Evolutionary conservation across 2,888 invertebrate genomes (phyloP).

Genomic region (Meloe dianella): DNA sequence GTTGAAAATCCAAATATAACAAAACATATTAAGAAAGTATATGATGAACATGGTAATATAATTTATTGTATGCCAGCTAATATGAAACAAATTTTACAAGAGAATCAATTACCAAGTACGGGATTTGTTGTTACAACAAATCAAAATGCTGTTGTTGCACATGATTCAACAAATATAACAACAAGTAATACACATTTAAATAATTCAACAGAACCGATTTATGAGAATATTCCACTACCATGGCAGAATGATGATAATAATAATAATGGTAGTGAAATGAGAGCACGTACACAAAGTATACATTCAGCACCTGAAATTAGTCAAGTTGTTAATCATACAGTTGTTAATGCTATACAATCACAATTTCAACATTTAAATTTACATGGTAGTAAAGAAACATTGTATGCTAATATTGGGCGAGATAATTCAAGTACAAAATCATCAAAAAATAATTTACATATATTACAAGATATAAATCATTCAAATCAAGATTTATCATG

Average conservation of each 20-base stretch:
- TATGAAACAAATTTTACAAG: slow-evolving; percentile 58
- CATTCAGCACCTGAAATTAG: slow-evolving; percentile 72
- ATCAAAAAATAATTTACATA: slow-evolving; percentile 43
- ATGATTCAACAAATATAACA: slow-evolving; percentile 35
- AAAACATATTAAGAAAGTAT: slow-evolving; percentile 67
- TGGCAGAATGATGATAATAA: slow-evolving; percentile 61
- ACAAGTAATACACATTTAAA: slow-evolving; percentile 43
- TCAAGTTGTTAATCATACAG: slow-evolving; percentile 51
- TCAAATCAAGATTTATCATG: slow-evolving; percentile 29
- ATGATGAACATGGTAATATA: slow-evolving; percentile 68
- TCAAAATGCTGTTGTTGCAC: slow-evolving; percentile 55
- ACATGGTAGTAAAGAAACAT: slow-evolving; percentile 50
- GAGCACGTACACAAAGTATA: slow-evolving; percentile 69
- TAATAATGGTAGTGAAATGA: slow-evolving; percentile 45
- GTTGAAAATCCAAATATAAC: slow-evolving; percentile 67
- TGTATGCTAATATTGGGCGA: slow-evolving; percentile 54
- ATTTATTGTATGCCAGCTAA: slow-evolving; percentile 69
- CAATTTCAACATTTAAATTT: slow-evolving; percentile 47
- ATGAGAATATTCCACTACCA: slow-evolving; percentile 79
- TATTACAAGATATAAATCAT: slow-evolving; percentile 21
- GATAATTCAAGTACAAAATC: slow-evolving; percentile 37
- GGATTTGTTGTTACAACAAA: slow-evolving; percentile 63
- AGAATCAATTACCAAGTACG: slow-evolving; percentile 57
- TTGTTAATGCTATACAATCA: slow-evolving; percentile 50
- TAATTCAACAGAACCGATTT: slow-evolving; percentile 74